Evolutionary conservation across 2,888 invertebrate genomes (phyloP).

Genomic region (Cerastis leucographa): DNA sequence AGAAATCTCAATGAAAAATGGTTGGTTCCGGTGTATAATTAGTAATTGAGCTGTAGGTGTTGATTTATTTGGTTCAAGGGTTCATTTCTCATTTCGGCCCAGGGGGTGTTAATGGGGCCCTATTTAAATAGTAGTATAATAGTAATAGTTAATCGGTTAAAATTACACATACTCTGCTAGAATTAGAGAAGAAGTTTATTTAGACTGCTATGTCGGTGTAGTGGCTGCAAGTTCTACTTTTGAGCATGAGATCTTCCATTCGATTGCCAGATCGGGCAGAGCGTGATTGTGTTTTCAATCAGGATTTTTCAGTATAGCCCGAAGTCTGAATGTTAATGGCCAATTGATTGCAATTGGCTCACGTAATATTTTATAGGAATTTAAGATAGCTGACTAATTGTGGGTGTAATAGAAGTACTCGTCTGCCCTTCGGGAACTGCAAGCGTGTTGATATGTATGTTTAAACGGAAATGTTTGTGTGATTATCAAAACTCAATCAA

Average conservation of each 20-base stretch:
- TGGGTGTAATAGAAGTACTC: background rate
- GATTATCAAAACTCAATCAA: constrained; percentile 4
- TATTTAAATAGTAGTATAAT: too few species aligned
- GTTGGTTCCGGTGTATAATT: background rate
- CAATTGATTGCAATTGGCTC: background rate
- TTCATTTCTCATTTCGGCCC: background rate
- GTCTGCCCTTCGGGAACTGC: background rate
- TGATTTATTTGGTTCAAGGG: background rate
- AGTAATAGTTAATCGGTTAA: too few species aligned
- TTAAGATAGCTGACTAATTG: background rate
- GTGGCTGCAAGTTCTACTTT: background rate
- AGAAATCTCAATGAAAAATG: background rate
- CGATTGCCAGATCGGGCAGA: background rate
- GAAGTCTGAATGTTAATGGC: background rate
- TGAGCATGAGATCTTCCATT: background rate
- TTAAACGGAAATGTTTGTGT: background rate
- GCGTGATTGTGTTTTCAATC: background rate
- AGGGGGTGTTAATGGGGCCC: background rate
- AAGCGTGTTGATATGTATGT: background rate
- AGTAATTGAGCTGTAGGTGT: background rate
- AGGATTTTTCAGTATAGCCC: background rate
- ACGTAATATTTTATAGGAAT: background rate
- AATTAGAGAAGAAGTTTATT: background rate
- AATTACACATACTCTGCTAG: background rate
- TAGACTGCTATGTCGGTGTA: too few species aligned